Conservation (phyloP, 1,140 invertebrate genomes). For the Metaphire vulgaris region DNA sequence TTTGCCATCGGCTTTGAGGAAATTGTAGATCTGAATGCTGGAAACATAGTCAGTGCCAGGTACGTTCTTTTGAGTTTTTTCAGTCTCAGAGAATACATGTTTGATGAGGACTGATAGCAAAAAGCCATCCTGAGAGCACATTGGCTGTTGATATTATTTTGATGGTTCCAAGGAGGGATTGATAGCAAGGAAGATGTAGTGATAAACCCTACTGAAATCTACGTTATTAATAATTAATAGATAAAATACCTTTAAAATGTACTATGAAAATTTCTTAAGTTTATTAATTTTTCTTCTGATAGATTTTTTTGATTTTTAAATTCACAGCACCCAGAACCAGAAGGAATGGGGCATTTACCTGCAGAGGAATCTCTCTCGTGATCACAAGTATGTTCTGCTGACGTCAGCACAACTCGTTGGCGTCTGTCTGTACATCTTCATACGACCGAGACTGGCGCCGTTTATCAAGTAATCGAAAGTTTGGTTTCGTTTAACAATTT, state of each 20-base stretch:
- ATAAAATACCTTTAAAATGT: no score
- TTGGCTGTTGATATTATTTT: no score
- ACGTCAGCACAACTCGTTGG: conserved; percentile 96
- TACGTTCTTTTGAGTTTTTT: conserved; percentile 34
- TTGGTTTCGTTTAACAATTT: no score
- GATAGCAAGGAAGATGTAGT: no score
- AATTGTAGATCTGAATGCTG: conserved; percentile 97
- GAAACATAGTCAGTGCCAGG: conserved; percentile 93
- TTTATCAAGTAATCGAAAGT: conserved; percentile 64
- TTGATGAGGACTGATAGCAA: no score
- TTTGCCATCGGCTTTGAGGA: conserved; percentile 98
- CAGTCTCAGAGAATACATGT: no score
- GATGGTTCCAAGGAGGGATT: no score
- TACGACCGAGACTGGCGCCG: conserved; percentile 75
- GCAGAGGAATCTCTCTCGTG: conserved; percentile 80
- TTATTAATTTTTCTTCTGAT: no score
- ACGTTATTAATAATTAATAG: no score
- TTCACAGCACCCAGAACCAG: conserved; percentile 79
- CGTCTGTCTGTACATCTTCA: conserved; percentile 92
- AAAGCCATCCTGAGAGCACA: no score
- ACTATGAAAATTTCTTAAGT: no score
- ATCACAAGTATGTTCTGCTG: conserved; percentile 81
- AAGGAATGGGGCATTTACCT: conserved; percentile 91
- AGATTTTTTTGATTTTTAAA: background rate
- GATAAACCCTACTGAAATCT: no score